Conservation (phyloP, 1,140 invertebrate genomes). For the Drosophila albomicans region DNA sequence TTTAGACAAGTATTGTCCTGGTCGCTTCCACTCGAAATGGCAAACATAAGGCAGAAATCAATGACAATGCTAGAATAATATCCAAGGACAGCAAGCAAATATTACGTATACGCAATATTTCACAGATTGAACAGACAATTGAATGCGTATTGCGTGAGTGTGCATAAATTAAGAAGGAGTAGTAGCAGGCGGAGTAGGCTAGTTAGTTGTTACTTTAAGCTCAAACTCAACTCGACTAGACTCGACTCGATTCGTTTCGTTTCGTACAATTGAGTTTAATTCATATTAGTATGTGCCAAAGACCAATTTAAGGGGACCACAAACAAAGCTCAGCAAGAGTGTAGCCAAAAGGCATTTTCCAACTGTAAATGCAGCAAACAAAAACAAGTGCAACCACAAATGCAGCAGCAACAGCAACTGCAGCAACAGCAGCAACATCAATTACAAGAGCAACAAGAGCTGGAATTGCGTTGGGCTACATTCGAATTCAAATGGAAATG, state of each 20-base stretch:
- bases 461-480: background rate
- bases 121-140: background rate
- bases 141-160: conserved; percentile 52
- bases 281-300: conserved; percentile 72
- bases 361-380: conserved; percentile 26
- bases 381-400: conserved; percentile 43
- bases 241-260: conserved; percentile 2
- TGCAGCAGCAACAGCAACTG: conserved; percentile 12
- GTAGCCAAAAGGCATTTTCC: conserved; percentile 22
- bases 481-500: conserved; percentile 35
- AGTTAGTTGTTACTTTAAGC: conserved; percentile 31
- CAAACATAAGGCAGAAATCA: conserved; percentile 14
- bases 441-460: conserved; percentile 18
- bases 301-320: conserved; percentile 64
- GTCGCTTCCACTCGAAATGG: background rate
- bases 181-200: conserved; percentile 35
- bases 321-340: conserved; percentile 56
- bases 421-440: background rate
- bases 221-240: background rate
- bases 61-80: conserved; percentile 9
- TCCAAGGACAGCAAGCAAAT: conserved; percentile 31
- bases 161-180: conserved; percentile 72
- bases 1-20: conserved; percentile 4
- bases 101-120: conserved; percentile 47
- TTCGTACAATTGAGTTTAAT: conserved; percentile 67